Evolutionary conservation across 2,888 invertebrate species (phyloP).

Genomic region (Amphimallon solstitiale): DNA sequence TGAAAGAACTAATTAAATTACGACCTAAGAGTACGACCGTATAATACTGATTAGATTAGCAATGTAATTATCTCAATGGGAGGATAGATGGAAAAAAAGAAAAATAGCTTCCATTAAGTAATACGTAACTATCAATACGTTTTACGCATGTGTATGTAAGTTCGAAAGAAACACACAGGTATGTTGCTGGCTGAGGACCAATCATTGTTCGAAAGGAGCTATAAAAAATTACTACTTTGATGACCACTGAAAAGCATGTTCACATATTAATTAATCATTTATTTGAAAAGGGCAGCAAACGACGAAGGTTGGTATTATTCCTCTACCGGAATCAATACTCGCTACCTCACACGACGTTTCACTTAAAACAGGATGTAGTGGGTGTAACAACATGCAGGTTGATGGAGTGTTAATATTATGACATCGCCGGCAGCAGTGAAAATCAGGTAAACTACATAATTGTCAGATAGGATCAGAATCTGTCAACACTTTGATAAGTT

Average conservation of each 20-base stretch:
- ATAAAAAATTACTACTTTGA: constrained; percentile 11
- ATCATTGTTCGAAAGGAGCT: neutral
- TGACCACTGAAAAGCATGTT: neutral
- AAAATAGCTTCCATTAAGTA: neutral
- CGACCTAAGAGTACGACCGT: neutral
- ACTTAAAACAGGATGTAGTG: too few species aligned
- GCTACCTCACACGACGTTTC: neutral
- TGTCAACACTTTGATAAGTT: too few species aligned
- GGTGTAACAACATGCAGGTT: too few species aligned
- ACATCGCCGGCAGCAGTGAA: too few species aligned
- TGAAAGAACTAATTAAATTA: constrained; percentile 1
- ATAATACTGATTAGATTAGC: neutral
- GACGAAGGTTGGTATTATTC: neutral
- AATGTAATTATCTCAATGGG: neutral
- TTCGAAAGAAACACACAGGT: neutral
- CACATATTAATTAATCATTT: constrained; percentile 10
- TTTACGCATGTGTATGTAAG: too few species aligned
- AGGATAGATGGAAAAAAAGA: neutral
- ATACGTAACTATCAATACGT: neutral
- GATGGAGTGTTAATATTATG: too few species aligned
- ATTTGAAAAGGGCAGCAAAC: neutral
- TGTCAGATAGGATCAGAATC: too few species aligned
- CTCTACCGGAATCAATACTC: neutral
- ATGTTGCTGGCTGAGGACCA: neutral
- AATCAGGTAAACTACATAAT: too few species aligned